Evolutionary conservation across 2,888 invertebrate genomes (phyloP), one percentile per base, ranked within the genome.

Genomic region (Drosophila hamatofila): DNA sequence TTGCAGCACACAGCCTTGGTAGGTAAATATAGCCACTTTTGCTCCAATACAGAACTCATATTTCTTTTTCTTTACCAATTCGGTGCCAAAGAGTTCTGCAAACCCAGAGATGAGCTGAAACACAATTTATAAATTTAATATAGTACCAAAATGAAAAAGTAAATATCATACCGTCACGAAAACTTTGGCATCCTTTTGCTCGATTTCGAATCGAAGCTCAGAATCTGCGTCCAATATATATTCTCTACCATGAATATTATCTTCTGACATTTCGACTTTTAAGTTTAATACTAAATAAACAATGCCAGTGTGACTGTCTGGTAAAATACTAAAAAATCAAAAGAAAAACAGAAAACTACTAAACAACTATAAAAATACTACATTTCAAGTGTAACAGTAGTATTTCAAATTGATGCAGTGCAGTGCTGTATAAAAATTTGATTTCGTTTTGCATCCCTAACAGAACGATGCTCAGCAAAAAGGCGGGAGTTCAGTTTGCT

Each of bases 21-120:
- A 99, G 2, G 99, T 98, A 91, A 96, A 99, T 21, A 99, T 96
- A 0, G 99, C 99, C 11, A 98, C 96, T 93, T 99, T 99, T 2
- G 98, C 96, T 0, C 98, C 98, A 4, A 96, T 95, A 11, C 95
- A 95, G 92, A 99, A 99, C 83, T 96, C 96, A 92, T 99, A 98
- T 1, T 96, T 95, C 93, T 98, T 98, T 59, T 97, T 97, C 93
- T 97, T 97, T 0, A 98, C 97, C 66, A 99, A 92, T 93, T 99
- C 99, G 0, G 98, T 98, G 1, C 99, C 99, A 93, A 99, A 99
- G 48, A 99, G 95, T 94, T 99, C 99, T 0, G 98, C 99, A 86
- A 96, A 95, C 1, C 99, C 99, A 86, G 95, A 96, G 91, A 97
- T 96, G 72, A 99, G 94, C 96, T 98, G 92, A 14, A 30, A 18